Base-by-base conservation (phyloP, 2,797 vertebrate genomes). In the Oophaga sylvatica region DNA sequence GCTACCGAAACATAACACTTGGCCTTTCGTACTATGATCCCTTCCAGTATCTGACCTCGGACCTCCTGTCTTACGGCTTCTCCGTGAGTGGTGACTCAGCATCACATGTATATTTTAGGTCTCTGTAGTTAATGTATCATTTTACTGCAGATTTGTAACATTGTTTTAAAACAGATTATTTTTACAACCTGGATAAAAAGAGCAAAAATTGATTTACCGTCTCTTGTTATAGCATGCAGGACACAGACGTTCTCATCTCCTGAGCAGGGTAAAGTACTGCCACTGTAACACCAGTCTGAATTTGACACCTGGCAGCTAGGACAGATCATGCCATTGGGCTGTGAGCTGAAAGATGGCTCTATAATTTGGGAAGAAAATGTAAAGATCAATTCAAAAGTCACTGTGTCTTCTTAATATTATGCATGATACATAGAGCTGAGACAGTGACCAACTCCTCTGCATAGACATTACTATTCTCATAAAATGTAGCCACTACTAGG, bases 261-360 rank as follows among this genome's bases (percentile, higher is more conserved):
- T 16, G 62, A 45, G 45, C 80, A 82, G 9, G 41, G n/a, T 11
- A 29, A 0, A 1, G 22, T 68, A 11, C 68, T 26, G n/a, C 45
- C 35, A 41, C 3, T 68, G 48, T 82, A 65, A 19, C 80, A 82
- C 63, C 45, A 67, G 41, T 19, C 41, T 1, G 80, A 68, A 48
- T 48, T 20, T 68, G 13, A 35, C n/a, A 63, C 35, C n/a, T 67
- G 35, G 45, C 80, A 82, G n/a, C 31, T n/a, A 7, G 80, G 62
- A 68, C 80, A 82, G n/a, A 63, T 68, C 41, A 82, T 41, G 15
- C n/a, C 80, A 56, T 68, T 80, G 19, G 59, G 31, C 13, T 63
- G 9, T 35, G 59, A 62, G 7, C 59, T 63, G 31, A 80, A 20
- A 13, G 78, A n/a, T 45, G 59, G 59, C 9, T 35, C 78, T 80